phyloP scores from a whole-genome alignment of 2,113 vertebrate genomes.

The Rutilus rutilus region DNA sequence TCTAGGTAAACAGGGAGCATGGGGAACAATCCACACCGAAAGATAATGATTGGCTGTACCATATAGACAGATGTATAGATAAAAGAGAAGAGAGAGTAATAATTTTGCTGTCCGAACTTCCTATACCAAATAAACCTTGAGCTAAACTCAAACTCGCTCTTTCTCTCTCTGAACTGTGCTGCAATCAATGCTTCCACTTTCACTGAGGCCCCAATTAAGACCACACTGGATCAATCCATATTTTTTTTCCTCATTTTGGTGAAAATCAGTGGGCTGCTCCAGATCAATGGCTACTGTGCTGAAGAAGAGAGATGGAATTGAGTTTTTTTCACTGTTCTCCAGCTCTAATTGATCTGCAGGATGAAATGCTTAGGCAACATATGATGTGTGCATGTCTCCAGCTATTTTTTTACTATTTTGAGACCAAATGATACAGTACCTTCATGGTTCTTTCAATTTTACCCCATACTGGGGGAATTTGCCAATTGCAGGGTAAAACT shows the following conservation, averaged over 20 bases:
- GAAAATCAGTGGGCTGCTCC: conserved; percentile 59
- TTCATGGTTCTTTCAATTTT: neutral
- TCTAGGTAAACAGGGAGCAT: neutral
- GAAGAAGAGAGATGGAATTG: conserved; percentile 46
- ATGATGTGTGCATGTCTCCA: conserved; percentile 3
- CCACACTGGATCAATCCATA: conserved; percentile 73
- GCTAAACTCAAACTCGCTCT: conserved; percentile 22
- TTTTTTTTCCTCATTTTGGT: conserved; percentile 53
- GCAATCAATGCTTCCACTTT: conserved; percentile 69
- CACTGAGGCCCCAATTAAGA: conserved; percentile 75
- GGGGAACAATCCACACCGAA: neutral
- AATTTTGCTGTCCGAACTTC: conserved; percentile 6
- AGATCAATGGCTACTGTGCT: conserved; percentile 67
- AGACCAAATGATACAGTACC: conserved; percentile 20
- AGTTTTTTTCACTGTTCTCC: conserved; percentile 25
- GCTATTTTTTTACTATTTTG: neutral
- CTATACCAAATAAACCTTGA: conserved; percentile 23
- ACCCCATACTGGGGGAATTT: neutral
- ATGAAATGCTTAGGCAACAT: conserved; percentile 46
- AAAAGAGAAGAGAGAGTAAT: neutral
- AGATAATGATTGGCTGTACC: conserved; percentile 5
- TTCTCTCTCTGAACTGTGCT: conserved; percentile 30
- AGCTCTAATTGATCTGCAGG: conserved; percentile 49
- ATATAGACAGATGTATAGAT: neutral
- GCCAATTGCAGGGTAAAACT: neutral